Evolutionary conservation across 1,140 invertebrate genomes (phyloP).

Genomic region (Drosophila ironensis): DNA sequence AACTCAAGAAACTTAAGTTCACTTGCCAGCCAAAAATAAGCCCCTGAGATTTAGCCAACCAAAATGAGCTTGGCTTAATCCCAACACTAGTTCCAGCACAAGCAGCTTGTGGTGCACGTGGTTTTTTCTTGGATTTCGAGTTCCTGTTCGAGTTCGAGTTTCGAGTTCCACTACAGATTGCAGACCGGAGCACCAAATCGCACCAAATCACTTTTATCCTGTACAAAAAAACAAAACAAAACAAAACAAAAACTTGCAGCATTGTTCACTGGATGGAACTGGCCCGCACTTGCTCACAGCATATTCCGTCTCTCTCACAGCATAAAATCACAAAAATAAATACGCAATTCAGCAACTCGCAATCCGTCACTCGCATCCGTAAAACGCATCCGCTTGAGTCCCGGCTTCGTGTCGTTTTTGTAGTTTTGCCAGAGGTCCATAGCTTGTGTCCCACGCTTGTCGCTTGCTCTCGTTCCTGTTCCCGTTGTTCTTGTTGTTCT

Average conservation of each 20-base stretch:
- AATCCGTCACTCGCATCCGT: slow-evolving; percentile 1
- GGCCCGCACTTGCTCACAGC: slow-evolving; percentile 25
- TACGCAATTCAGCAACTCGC: slow-evolving; percentile 16
- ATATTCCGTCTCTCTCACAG: slow-evolving; percentile 34
- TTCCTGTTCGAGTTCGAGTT: slow-evolving; percentile 20
- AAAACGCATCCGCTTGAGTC: slow-evolving; percentile 26
- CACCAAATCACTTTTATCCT: slow-evolving; percentile 38
- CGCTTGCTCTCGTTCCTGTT: slow-evolving; percentile 34
- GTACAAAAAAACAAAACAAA: no score
- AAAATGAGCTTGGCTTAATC: not conserved
- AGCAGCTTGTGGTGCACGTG: slow-evolving; percentile 38
- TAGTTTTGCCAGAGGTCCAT: slow-evolving; percentile 29
- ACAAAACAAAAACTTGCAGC: slow-evolving; percentile 31
- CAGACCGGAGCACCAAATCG: slow-evolving; percentile 41
- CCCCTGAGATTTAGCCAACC: not conserved
- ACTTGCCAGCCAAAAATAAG: not conserved
- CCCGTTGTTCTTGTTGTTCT: slow-evolving; percentile 33
- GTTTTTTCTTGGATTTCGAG: slow-evolving; percentile 35
- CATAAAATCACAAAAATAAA: slow-evolving; percentile 5
- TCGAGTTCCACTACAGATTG: slow-evolving; percentile 22
- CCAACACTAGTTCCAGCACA: slow-evolving; percentile 28
- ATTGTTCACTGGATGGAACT: slow-evolving; percentile 28
- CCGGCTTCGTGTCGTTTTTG: slow-evolving; percentile 36
- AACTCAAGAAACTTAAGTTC: not conserved
- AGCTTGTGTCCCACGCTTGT: slow-evolving; percentile 44